These are phyloP conservation scores for Falco cherrug DNA, from an alignment of 2,797 vertebrate species.

Conservation along the genomic window DNA sequence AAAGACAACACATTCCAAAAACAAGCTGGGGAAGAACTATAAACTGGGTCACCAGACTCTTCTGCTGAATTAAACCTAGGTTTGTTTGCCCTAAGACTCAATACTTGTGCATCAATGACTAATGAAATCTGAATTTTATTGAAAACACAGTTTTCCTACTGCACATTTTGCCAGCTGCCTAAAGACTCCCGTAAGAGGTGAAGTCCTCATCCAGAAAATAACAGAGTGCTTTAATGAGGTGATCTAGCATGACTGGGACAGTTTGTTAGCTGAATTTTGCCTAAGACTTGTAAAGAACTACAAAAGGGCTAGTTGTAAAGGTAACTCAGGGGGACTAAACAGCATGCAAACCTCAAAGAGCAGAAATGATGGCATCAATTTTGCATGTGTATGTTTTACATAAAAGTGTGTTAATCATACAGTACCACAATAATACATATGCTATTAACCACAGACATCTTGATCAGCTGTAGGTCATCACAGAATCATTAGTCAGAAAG, in stretches of 20 bases:
- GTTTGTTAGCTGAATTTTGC: background rate
- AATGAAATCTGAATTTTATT: background rate
- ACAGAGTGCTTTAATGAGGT: background rate
- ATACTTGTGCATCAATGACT: background rate
- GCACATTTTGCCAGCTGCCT: background rate
- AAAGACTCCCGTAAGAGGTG: background rate
- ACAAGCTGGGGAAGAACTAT: background rate
- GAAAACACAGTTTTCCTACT: background rate
- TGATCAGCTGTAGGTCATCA: background rate
- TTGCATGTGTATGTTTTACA: background rate
- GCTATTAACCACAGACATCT: background rate
- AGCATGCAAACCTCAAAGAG: background rate
- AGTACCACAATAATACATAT: background rate
- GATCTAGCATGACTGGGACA: background rate
- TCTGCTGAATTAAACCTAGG: background rate
- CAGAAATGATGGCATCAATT: background rate
- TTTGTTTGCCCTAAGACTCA: background rate
- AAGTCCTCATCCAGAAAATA: background rate
- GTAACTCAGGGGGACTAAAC: background rate
- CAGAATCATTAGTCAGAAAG: background rate
- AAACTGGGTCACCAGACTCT: background rate
- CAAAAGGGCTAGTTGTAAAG: background rate
- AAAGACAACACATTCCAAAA: background rate
- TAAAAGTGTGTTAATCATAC: background rate
- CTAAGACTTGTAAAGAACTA: background rate